These are phyloP conservation scores for Eclectus roratus DNA, from an alignment of 2,113 vertebrate genomes.

Conservation along the genomic window DNA sequence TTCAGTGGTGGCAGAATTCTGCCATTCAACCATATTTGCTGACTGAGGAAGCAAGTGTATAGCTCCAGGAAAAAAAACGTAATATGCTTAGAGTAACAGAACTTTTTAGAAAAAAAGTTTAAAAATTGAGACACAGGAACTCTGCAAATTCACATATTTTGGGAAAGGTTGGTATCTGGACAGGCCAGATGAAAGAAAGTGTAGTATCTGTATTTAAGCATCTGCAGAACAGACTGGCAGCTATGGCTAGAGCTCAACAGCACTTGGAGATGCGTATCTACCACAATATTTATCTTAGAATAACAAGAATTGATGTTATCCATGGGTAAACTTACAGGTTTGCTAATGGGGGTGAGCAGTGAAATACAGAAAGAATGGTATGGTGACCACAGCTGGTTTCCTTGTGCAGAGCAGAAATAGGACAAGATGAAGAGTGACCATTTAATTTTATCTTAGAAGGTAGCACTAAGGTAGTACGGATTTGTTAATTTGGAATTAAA, in stretches of 20 bases:
- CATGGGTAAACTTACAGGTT: neutral
- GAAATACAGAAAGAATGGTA: neutral
- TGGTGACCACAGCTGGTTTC: neutral
- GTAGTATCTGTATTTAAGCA: neutral
- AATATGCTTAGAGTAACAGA: neutral
- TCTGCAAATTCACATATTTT: neutral
- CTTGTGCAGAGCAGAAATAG: neutral
- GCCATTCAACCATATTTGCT: neutral
- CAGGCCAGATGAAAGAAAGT: neutral
- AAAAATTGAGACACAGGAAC: fast-evolving
- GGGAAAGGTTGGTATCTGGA: neutral
- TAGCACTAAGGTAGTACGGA: neutral
- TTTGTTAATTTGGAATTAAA: neutral
- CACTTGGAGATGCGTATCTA: neutral
- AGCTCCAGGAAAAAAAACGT: neutral
- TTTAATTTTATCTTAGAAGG: neutral
- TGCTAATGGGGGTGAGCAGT: neutral
- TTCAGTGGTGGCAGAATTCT: neutral
- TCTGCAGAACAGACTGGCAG: neutral
- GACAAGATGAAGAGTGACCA: neutral
- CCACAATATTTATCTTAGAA: neutral
- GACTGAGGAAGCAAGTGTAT: neutral
- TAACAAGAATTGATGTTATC: neutral
- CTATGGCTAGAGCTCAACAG: neutral
- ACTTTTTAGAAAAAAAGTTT: neutral